Base-by-base conservation (phyloP, 2,113 vertebrate species). In the Burhinus oedicnemus region DNA sequence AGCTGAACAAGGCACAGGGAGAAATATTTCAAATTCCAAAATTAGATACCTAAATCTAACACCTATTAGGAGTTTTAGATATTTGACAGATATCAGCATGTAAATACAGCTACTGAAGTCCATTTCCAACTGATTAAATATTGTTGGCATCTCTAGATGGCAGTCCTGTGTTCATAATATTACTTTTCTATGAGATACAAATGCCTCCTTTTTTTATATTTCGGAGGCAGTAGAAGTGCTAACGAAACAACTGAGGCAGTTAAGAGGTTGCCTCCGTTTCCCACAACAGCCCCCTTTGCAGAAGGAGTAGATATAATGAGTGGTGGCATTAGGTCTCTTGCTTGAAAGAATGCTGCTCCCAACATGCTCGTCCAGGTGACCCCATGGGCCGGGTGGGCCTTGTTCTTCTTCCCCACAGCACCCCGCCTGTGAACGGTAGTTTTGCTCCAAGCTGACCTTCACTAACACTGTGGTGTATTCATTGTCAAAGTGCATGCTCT, bases 331-430 rank as follows among this genome's bases (percentile, higher is more conserved):
- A 32, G 17, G 26, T 70, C 20, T 72, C n/a, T 80, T 32, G 6
- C 32, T 60, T 38, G 32, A 60, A 72, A 32, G n/a, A 40, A 8
- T 47, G 20, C 15, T 83, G 44, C 19, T n/a, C 27, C 22, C 16
- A 62, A 0, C 0, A 0, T 9, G 21, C 42, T 64, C 18, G 7
- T n/a, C n/a, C 44, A 38, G 62, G 52, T 72, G 77, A 60, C 12
- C 9, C 20, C 3, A 3, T 16, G 42, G 62, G 14, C 34, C 5
- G 3, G 10, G 5, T 34, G 52, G 10, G 8, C 14, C 21, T 64
- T 42, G 29, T 17, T 80, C 8, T 0, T 52, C 30, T n/a, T 72
- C 9, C 8, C 7, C 44, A 11, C 0, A 0, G 22, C 40, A 52
- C 14, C 13, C 16, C 3, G 1, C 19, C 40, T 70, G 11, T 20